Evolutionary conservation across 2,797 vertebrate species (phyloP).

Genomic region (Microctenopoma steveboyesi): DNA sequence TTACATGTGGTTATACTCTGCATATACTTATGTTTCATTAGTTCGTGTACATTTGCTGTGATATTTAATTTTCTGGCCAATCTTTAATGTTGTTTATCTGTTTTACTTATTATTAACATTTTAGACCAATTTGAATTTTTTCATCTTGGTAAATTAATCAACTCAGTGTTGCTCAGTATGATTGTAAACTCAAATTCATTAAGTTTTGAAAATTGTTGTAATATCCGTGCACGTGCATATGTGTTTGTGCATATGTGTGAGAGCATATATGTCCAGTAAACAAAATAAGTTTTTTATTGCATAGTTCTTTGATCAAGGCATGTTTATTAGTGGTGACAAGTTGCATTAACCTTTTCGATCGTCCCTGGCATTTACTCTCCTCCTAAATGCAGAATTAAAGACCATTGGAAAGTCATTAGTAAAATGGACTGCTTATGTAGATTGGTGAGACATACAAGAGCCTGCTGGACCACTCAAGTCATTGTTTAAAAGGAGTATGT

Average conservation of each 20-base stretch:
- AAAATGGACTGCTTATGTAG: conserved; percentile 75
- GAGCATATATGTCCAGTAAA: conserved; percentile 57
- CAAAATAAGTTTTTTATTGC: conserved; percentile 69
- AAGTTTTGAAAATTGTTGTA: conserved; percentile 61
- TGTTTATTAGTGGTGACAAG: conserved; percentile 80
- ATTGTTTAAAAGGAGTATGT: too few species aligned
- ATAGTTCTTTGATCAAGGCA: conserved; percentile 74
- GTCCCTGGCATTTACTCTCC: conserved; percentile 77
- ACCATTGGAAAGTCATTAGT: conserved; percentile 81
- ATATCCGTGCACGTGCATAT: conserved; percentile 21
- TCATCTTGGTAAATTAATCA: conserved; percentile 42
- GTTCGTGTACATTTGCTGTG: conserved; percentile 9
- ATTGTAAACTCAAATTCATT: conserved; percentile 62
- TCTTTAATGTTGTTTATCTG: conserved; percentile 42
- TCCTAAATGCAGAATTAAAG: conserved; percentile 81
- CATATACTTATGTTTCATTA: conserved; percentile 4
- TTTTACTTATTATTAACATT: conserved; percentile 53
- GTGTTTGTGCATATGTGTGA: neutral
- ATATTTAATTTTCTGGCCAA: conserved; percentile 39
- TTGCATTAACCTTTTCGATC: conserved; percentile 79
- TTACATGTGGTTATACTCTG: too few species aligned
- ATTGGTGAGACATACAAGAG: conserved; percentile 73
- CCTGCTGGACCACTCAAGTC: conserved; percentile 49
- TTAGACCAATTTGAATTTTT: conserved; percentile 36
- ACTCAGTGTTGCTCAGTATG: conserved; percentile 17